Base-by-base conservation (phyloP, 2,888 invertebrate genomes). In the Leptogaster cylindrica region DNA sequence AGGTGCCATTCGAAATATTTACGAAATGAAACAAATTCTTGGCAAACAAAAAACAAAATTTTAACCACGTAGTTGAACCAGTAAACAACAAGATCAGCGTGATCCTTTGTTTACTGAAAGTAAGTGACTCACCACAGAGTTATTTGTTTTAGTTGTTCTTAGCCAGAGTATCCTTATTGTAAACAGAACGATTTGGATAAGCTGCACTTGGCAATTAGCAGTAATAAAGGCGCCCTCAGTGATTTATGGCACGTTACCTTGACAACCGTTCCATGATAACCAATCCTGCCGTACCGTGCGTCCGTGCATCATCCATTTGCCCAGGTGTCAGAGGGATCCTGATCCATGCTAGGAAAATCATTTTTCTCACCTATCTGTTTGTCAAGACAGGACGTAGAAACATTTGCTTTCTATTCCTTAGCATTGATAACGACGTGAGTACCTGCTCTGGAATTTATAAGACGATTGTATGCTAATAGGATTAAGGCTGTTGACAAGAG, bases 391-490 rank as follows among this genome's bases (percentile, higher is more conserved):
- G 27, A 50, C 27, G 27, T 50, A 28, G 28, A 23, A 50, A 50
- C 50, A 50, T 50, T 50, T 50, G 8, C 50, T 50, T 16, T 14
- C 50, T 8, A 27, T 16, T 50, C 50, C 50, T 28, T 50, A 16
- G 50, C 12, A 50, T 50, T 50, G 50, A 50, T 50, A 50, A 50
- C 14, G 14, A 14, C 27, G 28, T 50, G 50, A 50, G 50, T 50
- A 50, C 58, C 66, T 50, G 50, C 50, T 50, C 50, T 27, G 14
- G 58, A 58, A 31, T 61, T 48, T 58, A 67, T 61, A 67, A 67
- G 61, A 27, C 66, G 58, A 67, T 67, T 67, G 66, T 67, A 67
- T 67, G 61, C 66, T 67, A 67, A 67, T 67, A 58, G 66, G 66
- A 67, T 67, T 67, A 67, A 50, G n/a, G 14, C 27, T 67, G 58